Percentiles rank a stretch among this genome's conserved stretches.
These are phyloP conservation scores for Liposcelis brunnea DNA, from an alignment of 2,888 invertebrate species.

Conservation along the genomic window DNA sequence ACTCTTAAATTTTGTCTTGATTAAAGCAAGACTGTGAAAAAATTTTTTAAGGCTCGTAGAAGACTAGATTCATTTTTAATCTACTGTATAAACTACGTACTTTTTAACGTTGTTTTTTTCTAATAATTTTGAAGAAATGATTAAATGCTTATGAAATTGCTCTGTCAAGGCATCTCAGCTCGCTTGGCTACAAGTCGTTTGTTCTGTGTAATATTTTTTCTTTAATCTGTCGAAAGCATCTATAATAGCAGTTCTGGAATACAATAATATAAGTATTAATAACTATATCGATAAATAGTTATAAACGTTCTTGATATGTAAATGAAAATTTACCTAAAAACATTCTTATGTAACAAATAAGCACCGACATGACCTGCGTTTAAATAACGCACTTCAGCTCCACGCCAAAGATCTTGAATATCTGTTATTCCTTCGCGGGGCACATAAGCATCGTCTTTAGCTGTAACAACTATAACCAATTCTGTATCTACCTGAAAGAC, in stretches of 20 bases:
- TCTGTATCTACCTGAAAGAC: conserved; percentile 54
- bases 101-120: too few relatives aligned
- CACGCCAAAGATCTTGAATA: conserved; percentile 84
- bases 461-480: conserved; percentile 78
- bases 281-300: too few relatives aligned
- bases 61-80: too few relatives aligned
- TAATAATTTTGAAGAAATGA: too few relatives aligned
- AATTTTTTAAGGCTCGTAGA: too few relatives aligned
- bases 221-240: conserved; percentile 60
- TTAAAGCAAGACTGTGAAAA: too few relatives aligned
- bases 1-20: too few relatives aligned
- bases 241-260: conserved; percentile 51
- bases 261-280: too few relatives aligned
- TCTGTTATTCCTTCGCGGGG: conserved; percentile 68
- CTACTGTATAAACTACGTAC: too few relatives aligned
- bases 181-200: too few relatives aligned
- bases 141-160: too few relatives aligned
- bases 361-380: conserved; percentile 82
- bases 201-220: conserved; percentile 12
- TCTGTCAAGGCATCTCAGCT: too few relatives aligned
- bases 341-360: conserved; percentile 68
- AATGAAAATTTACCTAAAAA: conserved; percentile 51
- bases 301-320: neutral
- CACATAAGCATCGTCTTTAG: conserved; percentile 78
- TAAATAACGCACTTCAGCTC: conserved; percentile 70